These are phyloP conservation scores for Acheta domesticus DNA, from an alignment of 2,888 invertebrate genomes.

Conservation along the genomic window DNA sequence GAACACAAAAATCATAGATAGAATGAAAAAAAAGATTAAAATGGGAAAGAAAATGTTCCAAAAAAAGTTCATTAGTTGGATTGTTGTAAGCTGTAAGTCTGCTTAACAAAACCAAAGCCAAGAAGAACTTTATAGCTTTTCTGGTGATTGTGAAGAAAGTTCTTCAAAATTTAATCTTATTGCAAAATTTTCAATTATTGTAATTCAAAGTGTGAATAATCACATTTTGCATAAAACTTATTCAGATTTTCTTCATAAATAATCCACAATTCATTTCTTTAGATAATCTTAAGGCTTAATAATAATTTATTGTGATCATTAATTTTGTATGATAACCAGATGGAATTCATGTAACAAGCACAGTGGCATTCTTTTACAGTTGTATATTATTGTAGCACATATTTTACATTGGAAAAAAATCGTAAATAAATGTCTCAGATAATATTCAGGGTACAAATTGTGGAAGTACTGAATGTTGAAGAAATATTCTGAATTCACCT, in stretches of 20 bases:
- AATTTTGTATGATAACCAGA: neutral
- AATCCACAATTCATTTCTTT: neutral
- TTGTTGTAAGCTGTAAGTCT: constrained; percentile 1
- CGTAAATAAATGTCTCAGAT: neutral
- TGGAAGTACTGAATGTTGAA: neutral
- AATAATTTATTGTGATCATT: neutral
- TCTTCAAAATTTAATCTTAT: neutral
- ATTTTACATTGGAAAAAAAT: neutral
- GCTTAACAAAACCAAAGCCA: constrained; percentile 9
- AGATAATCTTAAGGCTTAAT: neutral
- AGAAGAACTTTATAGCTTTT: constrained; percentile 1
- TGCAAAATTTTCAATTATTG: neutral
- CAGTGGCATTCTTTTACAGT: constrained; percentile 4
- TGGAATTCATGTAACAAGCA: neutral
- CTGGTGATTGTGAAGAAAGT: constrained; percentile 5
- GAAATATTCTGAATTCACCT: too few species aligned
- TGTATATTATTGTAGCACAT: constrained; percentile 6
- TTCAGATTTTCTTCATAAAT: neutral
- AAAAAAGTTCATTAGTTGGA: constrained; percentile 11
- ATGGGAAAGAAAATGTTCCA: neutral
- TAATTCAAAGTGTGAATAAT: neutral
- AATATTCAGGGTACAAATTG: neutral
- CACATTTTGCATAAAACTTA: neutral
- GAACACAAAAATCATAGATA: neutral
- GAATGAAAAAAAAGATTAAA: neutral